Base-by-base conservation (phyloP, 2,888 invertebrate species). In the Morinoia aosen region DNA sequence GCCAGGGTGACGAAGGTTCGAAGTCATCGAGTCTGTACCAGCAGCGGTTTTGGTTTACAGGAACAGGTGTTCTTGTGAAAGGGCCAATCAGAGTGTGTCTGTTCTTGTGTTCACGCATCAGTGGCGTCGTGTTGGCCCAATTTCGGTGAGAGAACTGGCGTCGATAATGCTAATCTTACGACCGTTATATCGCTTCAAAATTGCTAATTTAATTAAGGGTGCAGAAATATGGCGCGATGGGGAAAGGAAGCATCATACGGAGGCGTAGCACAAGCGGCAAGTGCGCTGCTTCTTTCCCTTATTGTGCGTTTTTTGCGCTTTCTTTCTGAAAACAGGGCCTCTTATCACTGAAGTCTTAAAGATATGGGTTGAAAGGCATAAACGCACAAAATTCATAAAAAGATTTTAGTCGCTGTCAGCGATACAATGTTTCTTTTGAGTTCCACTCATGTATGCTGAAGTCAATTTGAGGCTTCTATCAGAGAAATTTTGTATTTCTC, bases 101-200 rank as follows among this genome's bases (percentile, higher is more conserved):
- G 93, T 93, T 93, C 93, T n/a, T 0, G 56, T 33, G 57, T 56
- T 93, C 93, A 93, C 57, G 93, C 93, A 11, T 57, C 93, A 93
- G 48, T 57, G 19, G 93, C 48, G 56, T 48, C 57, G 19, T 39
- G 93, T 48, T 93, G 93, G 12, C 48, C 56, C 93, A 93, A 90
- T 90, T 90, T 90, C 48, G 90, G 40, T 39, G 90, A 90, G 90
- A 90, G 90, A 76, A 76, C 90, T 16, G 11, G 90, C 90, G 90
- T 90, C 90, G 48, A 90, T 90, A 90, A 90, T 90, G 90, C 90
- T 90, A 90, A 90, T 90, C 90, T 33, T 90, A 90, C 90, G 90
- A 48, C 90, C 90, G 90, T 90, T 90, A 40, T 48, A 90, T 90
- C 90, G 90, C 90, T 39, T 90, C 90, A 90, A 90, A 90, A 90